These are phyloP conservation scores for Anoplius nigerrimus DNA, from an alignment of 2,888 invertebrate genomes.

Conservation along the genomic window DNA sequence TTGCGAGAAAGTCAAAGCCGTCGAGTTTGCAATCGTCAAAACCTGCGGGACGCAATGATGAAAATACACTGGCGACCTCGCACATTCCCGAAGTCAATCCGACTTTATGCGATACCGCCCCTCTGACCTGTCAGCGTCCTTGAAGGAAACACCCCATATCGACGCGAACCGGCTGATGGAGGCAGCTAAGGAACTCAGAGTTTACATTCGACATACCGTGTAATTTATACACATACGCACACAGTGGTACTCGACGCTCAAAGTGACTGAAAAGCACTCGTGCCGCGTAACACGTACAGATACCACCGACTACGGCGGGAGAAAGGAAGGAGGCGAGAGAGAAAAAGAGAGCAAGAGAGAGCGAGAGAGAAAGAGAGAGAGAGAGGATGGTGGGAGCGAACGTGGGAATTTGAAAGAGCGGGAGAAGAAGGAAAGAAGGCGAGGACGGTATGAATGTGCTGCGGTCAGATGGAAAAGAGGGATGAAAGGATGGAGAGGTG, in stretches of 20 bases:
- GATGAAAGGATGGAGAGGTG: conserved; percentile 18
- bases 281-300: no score
- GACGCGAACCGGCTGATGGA: background rate
- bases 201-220: background rate
- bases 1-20: no score
- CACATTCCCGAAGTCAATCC: no score
- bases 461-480: conserved; percentile 47
- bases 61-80: no score
- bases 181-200: conserved; percentile 10
- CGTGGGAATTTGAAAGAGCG: conserved; percentile 41
- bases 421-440: conserved; percentile 41
- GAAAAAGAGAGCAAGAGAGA: no score
- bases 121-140: background rate
- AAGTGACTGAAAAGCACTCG: no score
- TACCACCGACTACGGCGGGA: no score
- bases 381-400: background rate
- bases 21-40: no score
- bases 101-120: no score
- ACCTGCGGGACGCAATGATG: no score
- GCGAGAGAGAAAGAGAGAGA: no score
- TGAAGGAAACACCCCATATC: conserved; percentile 8
- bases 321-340: conserved; percentile 36
- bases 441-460: conserved; percentile 22
- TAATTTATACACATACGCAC: conserved; percentile 14
- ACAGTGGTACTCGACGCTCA: background rate